phyloP scores from a whole-genome alignment of 2,797 vertebrate genomes.

The Thaleichthys pacificus region DNA sequence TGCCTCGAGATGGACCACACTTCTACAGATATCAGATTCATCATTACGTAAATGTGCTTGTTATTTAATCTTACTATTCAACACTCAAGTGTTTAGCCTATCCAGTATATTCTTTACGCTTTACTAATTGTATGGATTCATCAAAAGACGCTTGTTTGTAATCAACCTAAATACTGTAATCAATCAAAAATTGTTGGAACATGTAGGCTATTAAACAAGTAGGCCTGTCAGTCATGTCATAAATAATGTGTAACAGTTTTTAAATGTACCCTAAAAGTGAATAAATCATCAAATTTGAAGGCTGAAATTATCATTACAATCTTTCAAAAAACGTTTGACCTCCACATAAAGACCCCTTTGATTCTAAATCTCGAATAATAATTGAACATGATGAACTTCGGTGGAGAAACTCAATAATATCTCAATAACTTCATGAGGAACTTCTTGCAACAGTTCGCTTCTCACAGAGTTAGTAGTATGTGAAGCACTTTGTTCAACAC shows the following conservation, averaged over 20 bases:
- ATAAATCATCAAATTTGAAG: not conserved
- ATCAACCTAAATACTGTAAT: not conserved
- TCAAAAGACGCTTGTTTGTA: too few relatives aligned
- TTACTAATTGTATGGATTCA: too few relatives aligned
- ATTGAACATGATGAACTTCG: not conserved
- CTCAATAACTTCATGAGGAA: slow-evolving; percentile 65
- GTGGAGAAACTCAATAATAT: not conserved
- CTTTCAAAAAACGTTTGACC: not conserved
- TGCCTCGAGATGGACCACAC: not conserved
- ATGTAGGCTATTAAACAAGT: not conserved
- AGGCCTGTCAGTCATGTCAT: too few relatives aligned
- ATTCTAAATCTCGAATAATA: not conserved
- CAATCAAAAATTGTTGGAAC: not conserved
- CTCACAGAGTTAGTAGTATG: slow-evolving; percentile 27
- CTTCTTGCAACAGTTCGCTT: slow-evolving; percentile 40
- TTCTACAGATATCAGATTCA: too few relatives aligned
- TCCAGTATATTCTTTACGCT: too few relatives aligned
- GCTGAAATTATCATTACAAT: not conserved
- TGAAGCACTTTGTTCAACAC: slow-evolving; percentile 70
- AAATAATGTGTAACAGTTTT: not conserved
- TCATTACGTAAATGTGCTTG: too few relatives aligned
- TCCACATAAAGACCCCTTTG: not conserved
- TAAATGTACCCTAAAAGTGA: not conserved
- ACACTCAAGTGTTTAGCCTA: too few relatives aligned
- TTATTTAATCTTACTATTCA: too few relatives aligned